Percentiles rank a stretch among this genome's conserved stretches.
Conservation (phyloP, 2,113 vertebrate species). For the Coracopsis vasa region DNA sequence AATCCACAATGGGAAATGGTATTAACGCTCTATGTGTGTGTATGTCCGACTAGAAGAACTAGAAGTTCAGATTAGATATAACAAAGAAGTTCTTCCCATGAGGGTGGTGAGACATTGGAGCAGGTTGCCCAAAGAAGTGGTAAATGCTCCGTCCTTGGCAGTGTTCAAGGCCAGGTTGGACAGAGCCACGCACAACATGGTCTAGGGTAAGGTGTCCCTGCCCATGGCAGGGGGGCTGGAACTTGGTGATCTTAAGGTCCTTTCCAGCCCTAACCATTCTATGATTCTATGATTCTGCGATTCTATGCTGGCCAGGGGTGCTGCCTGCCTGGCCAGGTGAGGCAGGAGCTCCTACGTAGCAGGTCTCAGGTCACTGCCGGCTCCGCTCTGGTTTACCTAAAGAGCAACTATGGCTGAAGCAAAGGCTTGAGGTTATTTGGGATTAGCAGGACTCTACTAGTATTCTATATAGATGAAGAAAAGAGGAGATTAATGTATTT, state of each 20-base stretch:
- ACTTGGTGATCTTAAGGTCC: background rate
- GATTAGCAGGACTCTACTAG: background rate
- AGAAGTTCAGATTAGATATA: background rate
- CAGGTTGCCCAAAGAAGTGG: background rate
- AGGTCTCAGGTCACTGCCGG: background rate
- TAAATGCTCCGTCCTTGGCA: background rate
- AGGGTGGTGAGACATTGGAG: background rate
- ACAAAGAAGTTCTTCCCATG: background rate
- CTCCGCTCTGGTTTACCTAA: background rate
- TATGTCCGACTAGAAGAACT: background rate
- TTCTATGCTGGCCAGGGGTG: background rate
- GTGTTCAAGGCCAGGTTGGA: background rate
- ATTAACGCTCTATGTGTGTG: background rate
- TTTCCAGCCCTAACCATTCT: background rate
- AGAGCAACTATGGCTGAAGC: background rate
- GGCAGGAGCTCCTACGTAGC: accelerated
- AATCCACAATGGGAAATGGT: background rate
- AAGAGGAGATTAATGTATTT: background rate
- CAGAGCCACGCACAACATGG: background rate
- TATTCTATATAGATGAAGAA: background rate
- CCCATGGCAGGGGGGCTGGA: background rate
- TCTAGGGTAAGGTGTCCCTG: background rate
- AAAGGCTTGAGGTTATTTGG: background rate
- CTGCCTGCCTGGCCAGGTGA: background rate
- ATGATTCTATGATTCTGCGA: background rate